A percentile compares a stretch with the other conserved stretches of the same genome.
Evolutionary conservation across 2,113 vertebrate species (phyloP).

Genomic region (Malurus alboscapulatus): DNA sequence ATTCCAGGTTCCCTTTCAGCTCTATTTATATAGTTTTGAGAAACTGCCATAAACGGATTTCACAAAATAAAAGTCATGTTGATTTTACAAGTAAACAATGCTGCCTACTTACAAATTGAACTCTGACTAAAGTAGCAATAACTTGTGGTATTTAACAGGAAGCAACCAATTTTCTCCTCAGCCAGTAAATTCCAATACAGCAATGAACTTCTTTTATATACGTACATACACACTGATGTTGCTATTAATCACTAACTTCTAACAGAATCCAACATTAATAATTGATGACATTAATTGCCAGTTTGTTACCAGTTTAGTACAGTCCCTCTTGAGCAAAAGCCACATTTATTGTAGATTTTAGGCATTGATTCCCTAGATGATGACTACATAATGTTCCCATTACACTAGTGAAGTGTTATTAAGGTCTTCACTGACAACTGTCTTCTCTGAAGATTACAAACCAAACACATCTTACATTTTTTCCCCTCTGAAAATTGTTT

Average conservation of each 20-base stretch:
- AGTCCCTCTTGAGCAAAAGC: not conserved
- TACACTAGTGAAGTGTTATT: not conserved
- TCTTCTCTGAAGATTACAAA: not conserved
- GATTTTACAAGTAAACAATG: not conserved
- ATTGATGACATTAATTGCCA: conserved; percentile 31
- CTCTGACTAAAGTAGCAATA: not conserved
- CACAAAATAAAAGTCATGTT: not conserved
- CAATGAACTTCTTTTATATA: not conserved
- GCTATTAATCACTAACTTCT: conserved; percentile 11
- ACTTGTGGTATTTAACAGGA: not conserved
- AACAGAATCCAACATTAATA: conserved; percentile 21
- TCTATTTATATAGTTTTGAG: not conserved
- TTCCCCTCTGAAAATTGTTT: not conserved
- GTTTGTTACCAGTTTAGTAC: not conserved
- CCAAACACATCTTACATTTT: not conserved
- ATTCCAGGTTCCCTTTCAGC: not conserved
- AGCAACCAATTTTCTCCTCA: not conserved
- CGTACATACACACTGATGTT: not conserved
- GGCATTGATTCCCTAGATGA: not conserved
- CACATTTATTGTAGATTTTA: not conserved
- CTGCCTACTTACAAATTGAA: not conserved
- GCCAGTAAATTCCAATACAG: not conserved
- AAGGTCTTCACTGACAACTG: not conserved
- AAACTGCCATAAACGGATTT: not conserved
- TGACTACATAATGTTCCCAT: not conserved